Conservation (phyloP, 2,797 vertebrate species). For the Pseudopleuronectes americanus region DNA sequence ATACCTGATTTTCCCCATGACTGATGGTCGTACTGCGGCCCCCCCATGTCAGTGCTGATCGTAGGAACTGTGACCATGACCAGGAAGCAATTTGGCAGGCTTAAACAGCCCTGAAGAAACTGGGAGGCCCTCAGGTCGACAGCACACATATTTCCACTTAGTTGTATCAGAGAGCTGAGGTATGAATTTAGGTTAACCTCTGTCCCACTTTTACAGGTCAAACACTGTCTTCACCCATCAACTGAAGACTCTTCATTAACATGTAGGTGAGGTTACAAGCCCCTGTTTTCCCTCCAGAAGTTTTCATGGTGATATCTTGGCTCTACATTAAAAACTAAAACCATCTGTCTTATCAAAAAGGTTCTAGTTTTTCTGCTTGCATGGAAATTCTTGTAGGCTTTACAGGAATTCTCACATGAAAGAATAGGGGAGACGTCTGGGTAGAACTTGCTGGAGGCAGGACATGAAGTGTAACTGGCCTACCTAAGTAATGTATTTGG, state of each 20-base stretch:
- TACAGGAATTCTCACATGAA: no score
- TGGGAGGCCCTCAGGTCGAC: constrained; percentile 60
- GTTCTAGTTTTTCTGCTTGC: no score
- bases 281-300: background rate
- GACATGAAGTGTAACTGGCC: no score
- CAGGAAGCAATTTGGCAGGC: constrained; percentile 81
- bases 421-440: no score
- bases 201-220: constrained; percentile 18
- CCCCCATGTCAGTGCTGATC: constrained; percentile 55
- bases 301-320: background rate
- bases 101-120: constrained; percentile 60
- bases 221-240: constrained; percentile 28
- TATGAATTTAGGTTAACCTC: constrained; percentile 47
- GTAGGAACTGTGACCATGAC: constrained; percentile 74
- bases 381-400: no score
- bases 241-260: background rate
- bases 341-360: no score
- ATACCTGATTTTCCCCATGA: constrained; percentile 56
- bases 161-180: constrained; percentile 22
- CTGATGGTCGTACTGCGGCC: constrained; percentile 47
- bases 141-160: constrained; percentile 70
- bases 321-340: no score
- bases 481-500: no score
- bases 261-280: background rate
- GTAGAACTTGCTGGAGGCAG: no score